Base-by-base conservation (phyloP, 2,888 invertebrate species). In the Odontomyia ornata region DNA sequence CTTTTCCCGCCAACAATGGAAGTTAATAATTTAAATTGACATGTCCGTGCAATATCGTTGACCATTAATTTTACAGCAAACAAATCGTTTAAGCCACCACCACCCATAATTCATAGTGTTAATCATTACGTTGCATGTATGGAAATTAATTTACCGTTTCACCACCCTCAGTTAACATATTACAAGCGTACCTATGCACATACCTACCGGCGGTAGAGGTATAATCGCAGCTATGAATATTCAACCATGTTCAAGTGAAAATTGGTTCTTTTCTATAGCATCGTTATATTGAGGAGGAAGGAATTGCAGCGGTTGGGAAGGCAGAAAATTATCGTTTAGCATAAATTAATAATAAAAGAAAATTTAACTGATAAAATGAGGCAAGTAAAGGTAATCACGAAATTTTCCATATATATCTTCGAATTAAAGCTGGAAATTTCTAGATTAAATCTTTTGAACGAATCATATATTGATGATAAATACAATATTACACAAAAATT, bases 1-100 rank as follows among this genome's bases (percentile, higher is more conserved):
- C 36, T 36, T 5, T 5, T 36, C 36, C 25, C 25, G 27, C 23
- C 28, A 9, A 18, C 52, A 15, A 52, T 18, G 15, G 36, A 21
- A 57, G 73, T 73, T 60, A 57, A 73, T 73, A 73, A 73, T 73
- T 73, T 23, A 73, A 73, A 73, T 60, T 73, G 73, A 25, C 73
- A 73, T 73, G 60, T 60, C 73, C 60, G 21, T 73, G 57, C 73
- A 57, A 73, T 73, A 73, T 73, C 57, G 73, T 57, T 73, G 60
- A 30, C 73, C 43, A 73, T 73, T 60, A 73, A 73, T 73, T 73
- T 30, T 57, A 73, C 21, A 36, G 73, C 30, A 73, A 73, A 73
- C 73, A 73, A 73, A 73, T 73, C 73, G 73, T 30, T 73, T 73
- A 73, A 57, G 27, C 73, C 73, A 28, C 25, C 57, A 57, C 36